Evolutionary conservation across 2,888 invertebrate species (phyloP).

Genomic region (Buathra laborator): DNA sequence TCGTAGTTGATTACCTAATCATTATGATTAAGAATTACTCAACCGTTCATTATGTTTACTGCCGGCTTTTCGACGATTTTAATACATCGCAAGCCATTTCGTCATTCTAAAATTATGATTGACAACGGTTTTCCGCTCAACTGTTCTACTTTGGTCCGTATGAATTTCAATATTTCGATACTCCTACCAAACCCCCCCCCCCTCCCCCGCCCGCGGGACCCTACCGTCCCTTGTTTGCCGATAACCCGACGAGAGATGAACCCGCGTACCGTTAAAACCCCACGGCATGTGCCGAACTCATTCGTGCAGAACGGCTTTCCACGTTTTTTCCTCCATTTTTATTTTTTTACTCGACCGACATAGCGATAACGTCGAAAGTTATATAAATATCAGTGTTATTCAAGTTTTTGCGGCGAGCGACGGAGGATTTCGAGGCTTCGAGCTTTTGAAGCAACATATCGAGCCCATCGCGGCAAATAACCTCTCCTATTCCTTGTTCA

Average conservation of each 20-base stretch:
- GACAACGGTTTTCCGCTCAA: not conserved
- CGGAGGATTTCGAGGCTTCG: conserved; percentile 24
- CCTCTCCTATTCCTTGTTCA: conserved; percentile 13
- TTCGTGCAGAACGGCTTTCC: conserved; percentile 8
- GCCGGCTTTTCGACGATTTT: not conserved
- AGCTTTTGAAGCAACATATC: conserved; percentile 9
- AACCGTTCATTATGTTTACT: not conserved
- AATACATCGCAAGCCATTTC: not conserved
- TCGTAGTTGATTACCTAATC: too few relatives aligned
- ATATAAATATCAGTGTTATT: conserved; percentile 38
- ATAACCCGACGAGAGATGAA: not conserved
- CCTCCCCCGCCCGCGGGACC: not conserved
- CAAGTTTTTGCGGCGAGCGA: not conserved
- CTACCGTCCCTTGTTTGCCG: conserved; percentile 4
- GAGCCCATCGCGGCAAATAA: conserved; percentile 1
- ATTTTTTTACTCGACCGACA: not conserved
- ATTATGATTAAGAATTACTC: not conserved
- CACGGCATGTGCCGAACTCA: not conserved
- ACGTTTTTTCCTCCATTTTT: not conserved
- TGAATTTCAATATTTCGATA: conserved; percentile 15
- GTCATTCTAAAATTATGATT: not conserved
- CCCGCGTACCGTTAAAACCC: not conserved
- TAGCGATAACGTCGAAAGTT: conserved; percentile 45
- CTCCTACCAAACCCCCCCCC: too few relatives aligned
- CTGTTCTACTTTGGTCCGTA: not conserved